Evolutionary conservation across 2,888 invertebrate genomes (phyloP).

Genomic region (Caenorhabditis drosophilae): DNA sequence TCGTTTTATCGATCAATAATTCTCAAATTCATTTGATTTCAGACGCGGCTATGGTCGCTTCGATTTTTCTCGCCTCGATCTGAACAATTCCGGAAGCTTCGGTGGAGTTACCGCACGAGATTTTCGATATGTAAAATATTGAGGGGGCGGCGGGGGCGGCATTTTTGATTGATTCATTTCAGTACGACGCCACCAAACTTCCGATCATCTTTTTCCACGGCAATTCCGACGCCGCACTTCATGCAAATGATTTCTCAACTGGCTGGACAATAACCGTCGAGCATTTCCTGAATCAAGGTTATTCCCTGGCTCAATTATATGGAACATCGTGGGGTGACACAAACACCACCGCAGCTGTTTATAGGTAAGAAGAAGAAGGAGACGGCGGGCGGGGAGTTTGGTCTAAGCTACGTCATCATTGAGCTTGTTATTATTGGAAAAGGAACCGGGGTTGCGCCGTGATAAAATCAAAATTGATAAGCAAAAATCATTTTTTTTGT

Average conservation of each 20-base stretch:
- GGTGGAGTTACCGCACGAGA: constrained; percentile 36
- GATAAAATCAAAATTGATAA: no score
- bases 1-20: background rate
- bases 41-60: constrained; percentile 4
- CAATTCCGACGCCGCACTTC: constrained; percentile 52
- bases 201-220: constrained; percentile 56
- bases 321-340: constrained; percentile 55
- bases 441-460: no score
- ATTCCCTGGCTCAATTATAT: constrained; percentile 45
- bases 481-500: no score
- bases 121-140: constrained; percentile 9
- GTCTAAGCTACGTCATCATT: no score
- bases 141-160: no score
- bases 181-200: constrained; percentile 21
- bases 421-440: no score
- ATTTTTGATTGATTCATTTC: no score
- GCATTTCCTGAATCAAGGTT: constrained; percentile 44
- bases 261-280: constrained; percentile 46
- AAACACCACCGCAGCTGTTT: constrained; percentile 30
- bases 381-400: no score
- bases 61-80: constrained; percentile 33
- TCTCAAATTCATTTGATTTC: constrained; percentile 4
- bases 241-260: constrained; percentile 46
- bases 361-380: constrained; percentile 10
- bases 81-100: constrained; percentile 42